Evolutionary conservation across 2,113 vertebrate genomes (phyloP).

Genomic region (Engraulis encrasicolus): DNA sequence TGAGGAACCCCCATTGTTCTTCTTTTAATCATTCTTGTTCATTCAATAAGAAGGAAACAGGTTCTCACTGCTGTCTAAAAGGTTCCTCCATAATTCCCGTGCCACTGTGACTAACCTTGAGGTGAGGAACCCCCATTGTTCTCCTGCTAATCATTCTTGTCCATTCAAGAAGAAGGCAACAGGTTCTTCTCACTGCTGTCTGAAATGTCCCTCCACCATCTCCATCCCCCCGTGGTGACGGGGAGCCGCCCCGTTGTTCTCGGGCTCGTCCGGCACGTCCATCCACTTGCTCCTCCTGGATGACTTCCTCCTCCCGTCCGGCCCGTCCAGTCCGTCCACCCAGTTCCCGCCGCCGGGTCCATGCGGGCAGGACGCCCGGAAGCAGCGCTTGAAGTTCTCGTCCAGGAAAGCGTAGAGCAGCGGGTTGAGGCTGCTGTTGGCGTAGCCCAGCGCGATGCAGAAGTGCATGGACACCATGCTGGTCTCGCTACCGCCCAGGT

Average conservation of each 20-base stretch:
- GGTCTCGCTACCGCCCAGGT: conserved; percentile 38
- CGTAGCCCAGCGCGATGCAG: conserved; percentile 49
- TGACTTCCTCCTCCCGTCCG: conserved; percentile 26
- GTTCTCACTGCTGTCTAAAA: no score
- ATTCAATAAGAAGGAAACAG: no score
- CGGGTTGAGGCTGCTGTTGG: conserved; percentile 50
- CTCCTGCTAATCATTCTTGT: no score
- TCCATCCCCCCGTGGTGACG: neutral
- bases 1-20: no score
- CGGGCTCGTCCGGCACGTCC: neutral
- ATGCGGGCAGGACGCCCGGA: conserved; percentile 43
- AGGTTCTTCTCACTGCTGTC: neutral
- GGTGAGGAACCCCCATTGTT: no score
- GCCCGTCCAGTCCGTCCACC: conserved; percentile 5
- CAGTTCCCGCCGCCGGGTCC: neutral
- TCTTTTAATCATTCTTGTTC: no score
- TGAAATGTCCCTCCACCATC: neutral
- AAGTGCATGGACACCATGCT: conserved; percentile 50
- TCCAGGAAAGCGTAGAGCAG: conserved; percentile 46
- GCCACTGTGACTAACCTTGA: no score
- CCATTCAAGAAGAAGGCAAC: no score
- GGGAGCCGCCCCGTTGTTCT: no score
- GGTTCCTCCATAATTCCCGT: no score
- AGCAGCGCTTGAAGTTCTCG: conserved; percentile 47
- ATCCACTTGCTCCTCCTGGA: conserved; percentile 22